Evolutionary conservation across 1,140 invertebrate species (phyloP).

Genomic region (Drosophila seguyi): DNA sequence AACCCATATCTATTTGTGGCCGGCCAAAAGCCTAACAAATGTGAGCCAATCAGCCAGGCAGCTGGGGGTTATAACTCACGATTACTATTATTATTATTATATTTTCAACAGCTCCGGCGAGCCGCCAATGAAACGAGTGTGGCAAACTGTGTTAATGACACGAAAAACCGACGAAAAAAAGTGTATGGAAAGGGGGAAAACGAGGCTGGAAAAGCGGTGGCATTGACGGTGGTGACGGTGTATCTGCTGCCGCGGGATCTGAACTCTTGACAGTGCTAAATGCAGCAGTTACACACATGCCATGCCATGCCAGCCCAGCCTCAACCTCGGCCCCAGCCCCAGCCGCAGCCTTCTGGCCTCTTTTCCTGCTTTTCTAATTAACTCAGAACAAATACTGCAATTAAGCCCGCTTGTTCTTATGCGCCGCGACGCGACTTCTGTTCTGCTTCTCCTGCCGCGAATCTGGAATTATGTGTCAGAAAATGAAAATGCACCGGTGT

Average conservation of each 20-base stretch:
- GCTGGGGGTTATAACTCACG: constrained; percentile 67
- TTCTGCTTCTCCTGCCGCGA: constrained; percentile 59
- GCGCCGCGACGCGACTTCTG: constrained; percentile 30
- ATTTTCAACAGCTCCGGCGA: constrained; percentile 68
- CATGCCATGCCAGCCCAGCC: constrained; percentile 8
- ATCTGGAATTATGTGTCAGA: constrained; percentile 84
- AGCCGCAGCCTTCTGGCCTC: constrained; percentile 10
- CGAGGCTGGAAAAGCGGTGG: constrained; percentile 49
- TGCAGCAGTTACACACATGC: constrained; percentile 78
- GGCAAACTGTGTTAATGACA: constrained; percentile 79
- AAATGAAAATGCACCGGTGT: constrained; percentile 75
- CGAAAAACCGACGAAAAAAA: constrained; percentile 60
- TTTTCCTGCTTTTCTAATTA: constrained; percentile 75
- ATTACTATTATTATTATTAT: constrained; percentile 56
- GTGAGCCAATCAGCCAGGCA: constrained; percentile 58
- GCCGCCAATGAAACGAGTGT: constrained; percentile 39
- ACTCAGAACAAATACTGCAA: constrained; percentile 83
- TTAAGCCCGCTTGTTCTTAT: constrained; percentile 77
- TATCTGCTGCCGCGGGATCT: constrained; percentile 36
- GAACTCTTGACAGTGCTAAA: constrained; percentile 81
- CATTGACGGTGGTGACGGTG: constrained; percentile 12
- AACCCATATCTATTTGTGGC: constrained; percentile 25
- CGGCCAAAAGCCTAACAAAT: constrained; percentile 61
- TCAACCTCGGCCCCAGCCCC: not conserved
- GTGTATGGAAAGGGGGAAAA: constrained; percentile 35